A percentile compares a stretch with the other conserved stretches of the same genome.
phyloP scores from a whole-genome alignment of 2,888 invertebrate genomes.

The Drosophila tripunctata region DNA sequence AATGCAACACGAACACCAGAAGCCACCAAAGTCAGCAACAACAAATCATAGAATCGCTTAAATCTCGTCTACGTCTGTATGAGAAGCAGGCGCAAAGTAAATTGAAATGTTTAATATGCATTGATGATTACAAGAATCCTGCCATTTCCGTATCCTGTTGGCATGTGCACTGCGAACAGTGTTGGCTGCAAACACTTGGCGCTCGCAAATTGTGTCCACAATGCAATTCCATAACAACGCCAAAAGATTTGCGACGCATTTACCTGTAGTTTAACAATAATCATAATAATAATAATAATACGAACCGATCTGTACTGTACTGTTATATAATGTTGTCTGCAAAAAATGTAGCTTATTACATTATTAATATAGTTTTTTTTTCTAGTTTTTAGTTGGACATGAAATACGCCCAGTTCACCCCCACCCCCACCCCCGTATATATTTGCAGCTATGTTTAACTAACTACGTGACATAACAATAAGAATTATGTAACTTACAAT shows the following conservation, averaged over 20 bases:
- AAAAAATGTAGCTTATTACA: conserved; percentile 27
- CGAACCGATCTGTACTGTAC: too few species aligned
- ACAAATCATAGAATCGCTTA: conserved; percentile 89
- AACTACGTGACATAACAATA: conserved; percentile 74
- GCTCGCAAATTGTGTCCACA: conserved; percentile 97
- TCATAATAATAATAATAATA: too few species aligned
- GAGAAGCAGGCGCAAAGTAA: conserved; percentile 88
- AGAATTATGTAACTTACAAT: conserved; percentile 68
- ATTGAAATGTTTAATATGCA: conserved; percentile 94
- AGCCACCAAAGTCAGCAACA: conserved; percentile 46
- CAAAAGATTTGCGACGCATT: conserved; percentile 93
- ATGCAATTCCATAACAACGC: conserved; percentile 96
- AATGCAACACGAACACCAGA: conserved; percentile 32
- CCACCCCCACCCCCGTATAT: conserved; percentile 48
- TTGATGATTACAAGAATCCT: conserved; percentile 93
- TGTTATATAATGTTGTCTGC: conserved; percentile 19
- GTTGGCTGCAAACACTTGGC: conserved; percentile 89
- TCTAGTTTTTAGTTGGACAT: conserved; percentile 41
- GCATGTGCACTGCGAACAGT: conserved; percentile 97
- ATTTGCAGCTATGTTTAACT: conserved; percentile 61
- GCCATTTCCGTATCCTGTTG: conserved; percentile 97
- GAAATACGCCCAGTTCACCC: too few species aligned
- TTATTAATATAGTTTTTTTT: conserved; percentile 19
- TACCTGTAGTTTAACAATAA: too few species aligned
- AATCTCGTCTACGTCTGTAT: conserved; percentile 90